Evolutionary conservation across 2,113 vertebrate species (phyloP).

Genomic region (Cyprichromis sp.): DNA sequence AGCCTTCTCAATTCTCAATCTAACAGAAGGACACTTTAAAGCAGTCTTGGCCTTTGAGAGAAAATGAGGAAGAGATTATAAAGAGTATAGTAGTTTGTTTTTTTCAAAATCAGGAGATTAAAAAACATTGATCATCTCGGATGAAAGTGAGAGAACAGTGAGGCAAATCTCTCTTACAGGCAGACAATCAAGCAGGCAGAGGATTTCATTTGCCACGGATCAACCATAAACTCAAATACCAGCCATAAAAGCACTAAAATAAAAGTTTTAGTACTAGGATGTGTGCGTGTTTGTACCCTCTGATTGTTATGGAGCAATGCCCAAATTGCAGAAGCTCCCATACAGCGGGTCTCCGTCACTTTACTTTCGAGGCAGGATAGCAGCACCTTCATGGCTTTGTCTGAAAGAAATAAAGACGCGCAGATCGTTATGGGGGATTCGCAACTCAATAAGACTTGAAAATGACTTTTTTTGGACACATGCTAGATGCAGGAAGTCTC

Average conservation of each 20-base stretch:
- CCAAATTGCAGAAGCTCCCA: constrained; percentile 90
- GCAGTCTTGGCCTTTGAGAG: constrained; percentile 82
- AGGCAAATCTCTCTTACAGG: background rate
- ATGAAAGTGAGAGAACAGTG: background rate
- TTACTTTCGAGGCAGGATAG: constrained; percentile 79
- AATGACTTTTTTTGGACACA: background rate
- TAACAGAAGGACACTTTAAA: constrained; percentile 87
- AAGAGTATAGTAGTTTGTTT: background rate
- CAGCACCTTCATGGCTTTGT: constrained; percentile 76
- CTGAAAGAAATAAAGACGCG: constrained; percentile 53
- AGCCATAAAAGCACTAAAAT: background rate
- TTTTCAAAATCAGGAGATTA: background rate
- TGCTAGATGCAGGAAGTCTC: background rate
- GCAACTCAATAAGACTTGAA: background rate
- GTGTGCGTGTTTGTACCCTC: constrained; percentile 71
- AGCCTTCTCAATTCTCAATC: constrained; percentile 82
- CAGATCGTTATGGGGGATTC: background rate
- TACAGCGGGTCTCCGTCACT: constrained; percentile 66
- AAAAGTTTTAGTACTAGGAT: background rate
- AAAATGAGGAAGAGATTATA: constrained; percentile 3
- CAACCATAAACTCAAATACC: background rate
- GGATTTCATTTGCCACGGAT: constrained; percentile 3
- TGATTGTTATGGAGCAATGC: constrained; percentile 89
- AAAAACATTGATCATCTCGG: background rate
- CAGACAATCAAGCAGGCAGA: background rate